phyloP scores from a whole-genome alignment of 2,888 invertebrate genomes.

The Phaedon cochleariae region DNA sequence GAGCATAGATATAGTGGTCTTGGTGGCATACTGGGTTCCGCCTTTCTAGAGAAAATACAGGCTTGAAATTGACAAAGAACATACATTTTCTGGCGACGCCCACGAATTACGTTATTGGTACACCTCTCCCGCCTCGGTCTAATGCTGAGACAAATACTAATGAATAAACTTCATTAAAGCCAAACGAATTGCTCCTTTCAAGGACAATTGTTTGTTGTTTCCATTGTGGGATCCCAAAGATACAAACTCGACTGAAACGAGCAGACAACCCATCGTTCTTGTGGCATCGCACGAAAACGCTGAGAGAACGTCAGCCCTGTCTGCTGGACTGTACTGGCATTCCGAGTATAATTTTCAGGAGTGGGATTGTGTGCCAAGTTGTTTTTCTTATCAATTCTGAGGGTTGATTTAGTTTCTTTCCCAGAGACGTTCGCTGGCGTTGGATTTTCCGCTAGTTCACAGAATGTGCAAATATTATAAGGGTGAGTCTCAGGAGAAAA shows the following conservation, averaged over 20 bases:
- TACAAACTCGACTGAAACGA: constrained; percentile 26
- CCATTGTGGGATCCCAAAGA: constrained; percentile 21
- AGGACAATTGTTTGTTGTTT: constrained; percentile 28
- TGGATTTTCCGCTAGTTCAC: no score
- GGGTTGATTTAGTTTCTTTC: no score
- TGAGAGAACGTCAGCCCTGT: background rate
- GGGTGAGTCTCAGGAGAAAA: no score
- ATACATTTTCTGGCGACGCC: no score
- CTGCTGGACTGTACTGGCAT: background rate
- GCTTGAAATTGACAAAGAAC: no score
- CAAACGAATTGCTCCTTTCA: constrained; percentile 26
- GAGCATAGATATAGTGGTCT: no score
- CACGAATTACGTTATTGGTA: no score
- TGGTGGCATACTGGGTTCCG: no score
- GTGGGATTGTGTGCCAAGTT: background rate
- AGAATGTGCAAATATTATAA: no score
- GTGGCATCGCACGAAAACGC: constrained; percentile 11
- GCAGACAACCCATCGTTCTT: constrained; percentile 25
- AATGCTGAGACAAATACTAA: background rate
- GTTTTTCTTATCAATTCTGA: background rate
- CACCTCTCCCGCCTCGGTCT: no score
- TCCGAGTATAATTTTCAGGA: background rate
- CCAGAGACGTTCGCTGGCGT: no score
- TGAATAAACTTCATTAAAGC: constrained; percentile 22
- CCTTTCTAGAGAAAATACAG: no score